Evolutionary conservation across 2,113 vertebrate species (phyloP), one percentile per base, ranked within the genome.

Genomic region (Madoqua kirkii): DNA sequence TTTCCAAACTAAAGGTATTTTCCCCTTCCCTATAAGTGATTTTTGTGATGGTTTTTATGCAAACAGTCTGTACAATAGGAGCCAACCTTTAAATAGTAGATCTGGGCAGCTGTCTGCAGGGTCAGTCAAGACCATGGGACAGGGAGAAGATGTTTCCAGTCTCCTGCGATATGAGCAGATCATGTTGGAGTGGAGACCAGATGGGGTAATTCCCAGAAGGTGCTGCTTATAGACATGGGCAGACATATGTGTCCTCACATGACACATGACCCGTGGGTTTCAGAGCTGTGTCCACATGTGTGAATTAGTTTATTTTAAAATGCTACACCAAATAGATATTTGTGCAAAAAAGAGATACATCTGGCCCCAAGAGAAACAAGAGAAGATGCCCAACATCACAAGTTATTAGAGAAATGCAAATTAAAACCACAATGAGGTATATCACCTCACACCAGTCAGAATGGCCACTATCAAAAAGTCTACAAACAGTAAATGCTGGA

Each of bases 221-320:
- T 78, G 11, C 36, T 85, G 71, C 54, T 62, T 81, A 43, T 76
- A 83, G 85, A 93, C 88, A 11, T 74, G 36, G 55, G 62, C 9
- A 1, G 52, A 76, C 31, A 29, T 78, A 36, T 62, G 74, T 54
- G 31, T 60, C 40, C 87, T 97, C 64, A 87, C 95, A 79, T 79
- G 96, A 94, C 64, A 87, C 95, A 79, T 79, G 96, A 94, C 10
- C n/a, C 31, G 25, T 45, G 21, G 10, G 71, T 86, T 97, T 94
- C 54, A 87, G 82, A 83, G 83, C 43, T 55, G 64, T 76, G 48
- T 95, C 83, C 83, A 43, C 74, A 60, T 85, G 83, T 89, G 83
- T 83, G 96, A 95, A 96, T 91, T 71, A 87, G 87, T 79, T 84
- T 82, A 88, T 91, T 97, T 97, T 94, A 82, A 97, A 97, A 71